These are phyloP conservation scores for Syngnathus floridae DNA, from an alignment of 2,113 vertebrate genomes.

Conservation along the genomic window DNA sequence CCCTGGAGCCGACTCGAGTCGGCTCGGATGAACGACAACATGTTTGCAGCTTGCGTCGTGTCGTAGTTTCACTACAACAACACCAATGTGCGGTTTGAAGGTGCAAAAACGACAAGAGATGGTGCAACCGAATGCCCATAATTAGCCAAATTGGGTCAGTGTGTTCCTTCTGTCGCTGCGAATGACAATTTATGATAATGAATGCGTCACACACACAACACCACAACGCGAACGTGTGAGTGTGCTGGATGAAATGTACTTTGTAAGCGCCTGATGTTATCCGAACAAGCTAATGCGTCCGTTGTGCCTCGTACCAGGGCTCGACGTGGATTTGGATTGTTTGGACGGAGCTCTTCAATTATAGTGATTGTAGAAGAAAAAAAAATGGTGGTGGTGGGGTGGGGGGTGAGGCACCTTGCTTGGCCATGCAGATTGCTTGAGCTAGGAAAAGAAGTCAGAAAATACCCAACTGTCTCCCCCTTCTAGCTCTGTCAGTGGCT, in stretches of 20 bases:
- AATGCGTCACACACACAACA: slow-evolving; percentile 3
- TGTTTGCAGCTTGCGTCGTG: neutral
- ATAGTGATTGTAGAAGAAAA: too few species aligned
- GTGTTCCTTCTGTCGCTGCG: neutral
- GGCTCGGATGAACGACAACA: neutral
- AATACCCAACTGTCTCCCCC: too few species aligned
- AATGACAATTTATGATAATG: slow-evolving; percentile 3
- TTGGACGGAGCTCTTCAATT: too few species aligned
- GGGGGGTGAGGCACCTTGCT: too few species aligned
- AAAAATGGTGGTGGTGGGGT: too few species aligned
- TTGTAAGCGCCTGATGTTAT: neutral
- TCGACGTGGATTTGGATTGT: too few species aligned
- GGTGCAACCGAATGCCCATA: neutral
- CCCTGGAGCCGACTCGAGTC: neutral
- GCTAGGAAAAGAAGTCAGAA: too few species aligned
- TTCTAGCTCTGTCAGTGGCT: too few species aligned
- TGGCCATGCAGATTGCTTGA: too few species aligned
- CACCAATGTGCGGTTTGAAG: neutral
- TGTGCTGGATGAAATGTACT: neutral
- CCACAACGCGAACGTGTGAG: neutral
- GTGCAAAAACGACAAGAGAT: neutral
- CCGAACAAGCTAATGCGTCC: neutral
- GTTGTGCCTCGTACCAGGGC: neutral
- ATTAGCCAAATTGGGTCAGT: slow-evolving; percentile 1
- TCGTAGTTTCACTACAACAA: neutral